phyloP scores from a whole-genome alignment of 2,797 vertebrate genomes.

The Australoheros facetus region DNA sequence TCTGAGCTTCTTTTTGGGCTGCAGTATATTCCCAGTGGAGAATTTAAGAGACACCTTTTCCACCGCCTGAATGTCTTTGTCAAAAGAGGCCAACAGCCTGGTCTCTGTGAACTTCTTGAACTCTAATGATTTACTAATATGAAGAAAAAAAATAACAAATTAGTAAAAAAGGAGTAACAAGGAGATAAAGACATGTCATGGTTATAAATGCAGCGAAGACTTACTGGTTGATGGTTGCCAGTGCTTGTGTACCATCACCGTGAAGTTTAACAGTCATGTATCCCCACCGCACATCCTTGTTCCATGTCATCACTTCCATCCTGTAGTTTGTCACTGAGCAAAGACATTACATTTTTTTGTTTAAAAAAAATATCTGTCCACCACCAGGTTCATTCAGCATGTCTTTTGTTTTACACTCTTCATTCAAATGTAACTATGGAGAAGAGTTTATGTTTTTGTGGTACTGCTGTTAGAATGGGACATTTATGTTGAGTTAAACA shows the following conservation, averaged over 20 bases:
- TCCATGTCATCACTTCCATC: slow-evolving; percentile 80
- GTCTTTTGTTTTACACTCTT: not conserved
- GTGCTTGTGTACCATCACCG: slow-evolving; percentile 45
- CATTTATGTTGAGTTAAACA: not conserved
- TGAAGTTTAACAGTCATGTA: slow-evolving; percentile 76
- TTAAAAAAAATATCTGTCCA: not conserved
- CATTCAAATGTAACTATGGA: not conserved
- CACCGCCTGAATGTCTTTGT: slow-evolving; percentile 63
- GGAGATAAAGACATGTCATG: not conserved
- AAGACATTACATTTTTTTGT: not conserved
- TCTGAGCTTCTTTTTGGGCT: slow-evolving; percentile 74
- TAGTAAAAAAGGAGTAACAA: not conserved
- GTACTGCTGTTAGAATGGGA: not conserved
- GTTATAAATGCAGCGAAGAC: slow-evolving; percentile 20
- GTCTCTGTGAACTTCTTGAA: slow-evolving; percentile 71
- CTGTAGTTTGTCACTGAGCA: slow-evolving; percentile 70
- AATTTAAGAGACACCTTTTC: slow-evolving; percentile 73
- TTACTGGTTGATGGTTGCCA: slow-evolving; percentile 78
- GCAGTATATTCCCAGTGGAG: slow-evolving; percentile 53
- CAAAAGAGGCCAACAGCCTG: slow-evolving; percentile 74
- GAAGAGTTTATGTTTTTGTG: not conserved
- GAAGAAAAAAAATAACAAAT: not conserved
- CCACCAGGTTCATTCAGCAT: not conserved
- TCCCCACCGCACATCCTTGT: slow-evolving; percentile 68
- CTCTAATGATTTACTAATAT: slow-evolving; percentile 60